These are phyloP conservation scores for Meloidogyne floridensis DNA, from an alignment of 1,140 invertebrate species.

Conservation along the genomic window DNA sequence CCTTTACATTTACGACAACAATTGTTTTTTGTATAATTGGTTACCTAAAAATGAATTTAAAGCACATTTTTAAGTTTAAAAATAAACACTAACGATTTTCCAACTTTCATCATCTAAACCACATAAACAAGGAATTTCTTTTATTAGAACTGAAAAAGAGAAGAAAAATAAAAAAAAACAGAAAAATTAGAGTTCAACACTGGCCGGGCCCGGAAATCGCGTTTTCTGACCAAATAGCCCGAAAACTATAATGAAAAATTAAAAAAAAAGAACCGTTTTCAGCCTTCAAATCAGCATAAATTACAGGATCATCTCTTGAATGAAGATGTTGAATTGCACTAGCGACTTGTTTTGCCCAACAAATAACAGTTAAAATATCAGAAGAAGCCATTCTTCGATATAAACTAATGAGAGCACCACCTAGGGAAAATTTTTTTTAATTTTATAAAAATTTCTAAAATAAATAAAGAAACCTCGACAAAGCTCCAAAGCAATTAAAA, in stretches of 20 bases:
- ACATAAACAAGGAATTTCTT: conserved; percentile 37
- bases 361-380: conserved; percentile 30
- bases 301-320: conserved; percentile 29
- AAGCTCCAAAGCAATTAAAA: conserved; percentile 37
- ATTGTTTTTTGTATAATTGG: conserved; percentile 13
- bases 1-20: conserved; percentile 28
- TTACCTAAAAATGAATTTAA: not conserved
- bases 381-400: conserved; percentile 36
- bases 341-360: conserved; percentile 43
- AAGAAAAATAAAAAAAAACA: too few relatives aligned
- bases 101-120: conserved; percentile 29
- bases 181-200: too few relatives aligned
- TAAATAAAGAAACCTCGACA: conserved; percentile 36
- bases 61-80: not conserved
- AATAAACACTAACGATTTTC: conserved; percentile 18
- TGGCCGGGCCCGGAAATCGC: too few relatives aligned
- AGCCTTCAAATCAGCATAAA: conserved; percentile 40
- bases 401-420: conserved; percentile 36
- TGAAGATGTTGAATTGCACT: conserved; percentile 42
- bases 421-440: conserved; percentile 13
- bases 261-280: not conserved
- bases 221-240: too few relatives aligned
- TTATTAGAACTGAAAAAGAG: conserved; percentile 35
- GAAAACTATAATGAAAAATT: too few relatives aligned
- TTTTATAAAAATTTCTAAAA: not conserved